Evolutionary conservation across 2,797 vertebrate genomes (phyloP).

Genomic region (Periparus ater): DNA sequence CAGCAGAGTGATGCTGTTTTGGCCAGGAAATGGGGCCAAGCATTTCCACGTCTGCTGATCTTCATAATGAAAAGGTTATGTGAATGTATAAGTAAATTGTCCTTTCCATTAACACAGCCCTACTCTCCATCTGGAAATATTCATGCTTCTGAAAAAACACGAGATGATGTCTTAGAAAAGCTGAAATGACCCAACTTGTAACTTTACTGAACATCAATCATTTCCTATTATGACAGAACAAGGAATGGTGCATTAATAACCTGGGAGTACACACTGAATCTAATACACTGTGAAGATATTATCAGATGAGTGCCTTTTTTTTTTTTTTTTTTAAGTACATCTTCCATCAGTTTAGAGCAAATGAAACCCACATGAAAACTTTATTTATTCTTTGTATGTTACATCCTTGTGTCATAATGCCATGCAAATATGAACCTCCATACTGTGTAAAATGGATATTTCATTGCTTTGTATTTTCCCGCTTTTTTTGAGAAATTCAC

Average conservation of each 20-base stretch:
- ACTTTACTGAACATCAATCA: background rate
- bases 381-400: background rate
- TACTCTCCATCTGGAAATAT: background rate
- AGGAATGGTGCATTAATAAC: background rate
- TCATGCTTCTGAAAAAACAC: background rate
- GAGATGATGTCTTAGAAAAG: background rate
- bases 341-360: background rate
- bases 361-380: background rate
- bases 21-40: background rate
- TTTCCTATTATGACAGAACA: background rate
- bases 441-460: background rate
- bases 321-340: background rate
- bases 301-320: background rate
- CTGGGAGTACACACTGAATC: background rate
- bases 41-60: background rate
- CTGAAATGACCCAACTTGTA: background rate
- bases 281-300: background rate
- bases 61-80: background rate
- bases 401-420: background rate
- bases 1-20: background rate
- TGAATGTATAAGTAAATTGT: background rate
- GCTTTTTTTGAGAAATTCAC: background rate
- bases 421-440: background rate
- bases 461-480: background rate
- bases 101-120: background rate